A percentile compares a stretch with the other conserved stretches of the same genome.
Evolutionary conservation across 1,140 invertebrate genomes (phyloP).

Genomic region (Steinernema khuongi): DNA sequence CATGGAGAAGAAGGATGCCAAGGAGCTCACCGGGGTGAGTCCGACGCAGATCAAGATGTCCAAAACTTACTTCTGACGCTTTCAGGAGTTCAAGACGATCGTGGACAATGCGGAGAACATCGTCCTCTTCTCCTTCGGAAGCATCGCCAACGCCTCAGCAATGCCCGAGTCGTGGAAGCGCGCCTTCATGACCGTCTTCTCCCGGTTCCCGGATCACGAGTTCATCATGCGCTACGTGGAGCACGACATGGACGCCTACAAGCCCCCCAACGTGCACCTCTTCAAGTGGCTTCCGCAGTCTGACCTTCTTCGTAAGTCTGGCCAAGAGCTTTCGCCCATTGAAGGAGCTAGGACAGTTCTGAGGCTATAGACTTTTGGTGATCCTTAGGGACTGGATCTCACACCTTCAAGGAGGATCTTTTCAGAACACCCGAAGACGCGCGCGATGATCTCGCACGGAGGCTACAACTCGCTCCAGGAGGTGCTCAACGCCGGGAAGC

Average conservation of each 20-base stretch:
- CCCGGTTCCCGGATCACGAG: slow-evolving; percentile 16
- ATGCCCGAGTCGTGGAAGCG: slow-evolving; percentile 10
- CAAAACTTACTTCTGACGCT: neutral
- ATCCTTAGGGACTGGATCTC: no score
- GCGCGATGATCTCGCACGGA: slow-evolving; percentile 19
- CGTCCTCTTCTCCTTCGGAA: slow-evolving; percentile 15
- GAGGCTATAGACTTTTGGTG: no score
- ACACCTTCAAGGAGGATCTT: neutral
- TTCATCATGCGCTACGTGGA: slow-evolving; percentile 43
- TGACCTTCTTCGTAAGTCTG: slow-evolving; percentile 60
- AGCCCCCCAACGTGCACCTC: slow-evolving; percentile 54
- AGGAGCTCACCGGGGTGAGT: slow-evolving; percentile 28
- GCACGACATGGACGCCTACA: slow-evolving; percentile 58
- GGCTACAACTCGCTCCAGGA: slow-evolving; percentile 35
- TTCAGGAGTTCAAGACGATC: neutral
- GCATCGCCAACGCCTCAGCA: neutral
- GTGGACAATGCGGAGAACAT: slow-evolving; percentile 3
- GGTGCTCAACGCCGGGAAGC: slow-evolving; percentile 40
- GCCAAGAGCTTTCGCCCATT: no score
- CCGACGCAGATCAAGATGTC: neutral
- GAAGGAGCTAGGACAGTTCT: no score
- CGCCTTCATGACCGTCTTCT: neutral
- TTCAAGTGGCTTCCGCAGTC: slow-evolving; percentile 40
- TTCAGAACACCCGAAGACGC: slow-evolving; percentile 16
- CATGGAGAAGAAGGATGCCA: slow-evolving; percentile 30